Conservation (phyloP, 2,113 vertebrate species). For the Sporophila hypoxantha region DNA sequence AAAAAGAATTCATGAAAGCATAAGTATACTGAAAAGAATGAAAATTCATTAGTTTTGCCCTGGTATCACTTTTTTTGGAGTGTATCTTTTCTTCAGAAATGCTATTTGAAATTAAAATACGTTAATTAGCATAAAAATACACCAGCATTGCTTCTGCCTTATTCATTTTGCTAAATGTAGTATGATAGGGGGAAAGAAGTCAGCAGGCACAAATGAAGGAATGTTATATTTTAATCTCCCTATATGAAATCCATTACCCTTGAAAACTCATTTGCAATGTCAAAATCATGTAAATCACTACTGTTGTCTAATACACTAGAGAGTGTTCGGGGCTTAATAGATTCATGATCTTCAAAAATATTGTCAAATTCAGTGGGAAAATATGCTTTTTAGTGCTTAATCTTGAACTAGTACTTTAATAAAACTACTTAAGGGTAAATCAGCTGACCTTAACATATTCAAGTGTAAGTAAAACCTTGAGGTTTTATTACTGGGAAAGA, state of each 20-base stretch:
- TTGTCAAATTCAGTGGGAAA: background rate
- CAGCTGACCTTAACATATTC: background rate
- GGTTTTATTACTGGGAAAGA: background rate
- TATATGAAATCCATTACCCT: background rate
- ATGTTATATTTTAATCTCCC: background rate
- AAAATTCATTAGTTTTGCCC: conserved; percentile 47
- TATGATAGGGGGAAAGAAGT: background rate
- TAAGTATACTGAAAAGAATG: conserved; percentile 10
- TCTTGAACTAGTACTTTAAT: background rate
- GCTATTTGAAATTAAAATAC: conserved; percentile 46
- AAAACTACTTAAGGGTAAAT: background rate
- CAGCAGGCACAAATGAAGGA: background rate
- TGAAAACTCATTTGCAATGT: conserved; percentile 14
- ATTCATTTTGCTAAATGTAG: conserved; percentile 17
- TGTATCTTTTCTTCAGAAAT: conserved; percentile 15
- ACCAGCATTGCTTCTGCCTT: background rate
- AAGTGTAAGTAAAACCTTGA: background rate
- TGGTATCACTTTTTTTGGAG: conserved; percentile 13
- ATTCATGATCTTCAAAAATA: background rate
- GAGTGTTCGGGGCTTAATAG: background rate
- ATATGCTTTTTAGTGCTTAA: background rate
- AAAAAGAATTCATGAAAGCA: conserved; percentile 24
- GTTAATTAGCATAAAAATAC: conserved; percentile 52
- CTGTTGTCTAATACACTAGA: background rate
- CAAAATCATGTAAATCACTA: conserved; percentile 20